These are phyloP conservation scores for Misgurnus anguillicaudatus DNA, from an alignment of 2,113 vertebrate species.

Conservation along the genomic window DNA sequence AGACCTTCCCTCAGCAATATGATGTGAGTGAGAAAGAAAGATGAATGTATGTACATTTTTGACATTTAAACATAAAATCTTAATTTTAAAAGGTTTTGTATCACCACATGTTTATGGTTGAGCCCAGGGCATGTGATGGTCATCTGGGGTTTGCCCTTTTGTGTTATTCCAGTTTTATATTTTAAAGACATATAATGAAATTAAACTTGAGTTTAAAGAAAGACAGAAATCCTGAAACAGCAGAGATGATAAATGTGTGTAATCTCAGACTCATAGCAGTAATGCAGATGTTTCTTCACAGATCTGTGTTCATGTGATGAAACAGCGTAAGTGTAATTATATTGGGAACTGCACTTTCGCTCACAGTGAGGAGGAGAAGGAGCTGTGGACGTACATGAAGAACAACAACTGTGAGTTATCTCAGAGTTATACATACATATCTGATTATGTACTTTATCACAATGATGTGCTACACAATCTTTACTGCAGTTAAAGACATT, in stretches of 20 bases:
- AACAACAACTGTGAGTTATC: slow-evolving; percentile 86
- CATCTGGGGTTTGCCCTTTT: too few species aligned
- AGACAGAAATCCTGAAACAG: too few species aligned
- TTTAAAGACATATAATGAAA: too few species aligned
- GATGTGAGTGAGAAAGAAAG: slow-evolving; percentile 75
- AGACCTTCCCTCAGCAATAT: slow-evolving; percentile 86
- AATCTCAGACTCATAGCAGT: too few species aligned
- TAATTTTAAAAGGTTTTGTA: not conserved
- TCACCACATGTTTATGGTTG: too few species aligned
- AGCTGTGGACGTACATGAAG: slow-evolving; percentile 98
- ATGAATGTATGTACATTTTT: not conserved
- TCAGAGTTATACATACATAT: not conserved
- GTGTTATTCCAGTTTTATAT: too few species aligned
- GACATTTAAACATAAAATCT: not conserved
- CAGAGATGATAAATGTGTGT: too few species aligned
- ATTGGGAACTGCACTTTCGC: slow-evolving; percentile 90
- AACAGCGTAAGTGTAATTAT: slow-evolving; percentile 88
- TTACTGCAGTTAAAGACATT: slow-evolving; percentile 85
- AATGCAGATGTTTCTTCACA: slow-evolving; percentile 61
- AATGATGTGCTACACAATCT: too few species aligned
- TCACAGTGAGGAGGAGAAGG: slow-evolving; percentile 91
- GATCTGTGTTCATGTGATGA: slow-evolving; percentile 89
- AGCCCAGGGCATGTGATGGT: too few species aligned
- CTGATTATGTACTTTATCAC: too few species aligned
- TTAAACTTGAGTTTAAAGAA: too few species aligned